These are phyloP conservation scores for Scomber scombrus DNA, from an alignment of 2,113 vertebrate species.

Conservation along the genomic window DNA sequence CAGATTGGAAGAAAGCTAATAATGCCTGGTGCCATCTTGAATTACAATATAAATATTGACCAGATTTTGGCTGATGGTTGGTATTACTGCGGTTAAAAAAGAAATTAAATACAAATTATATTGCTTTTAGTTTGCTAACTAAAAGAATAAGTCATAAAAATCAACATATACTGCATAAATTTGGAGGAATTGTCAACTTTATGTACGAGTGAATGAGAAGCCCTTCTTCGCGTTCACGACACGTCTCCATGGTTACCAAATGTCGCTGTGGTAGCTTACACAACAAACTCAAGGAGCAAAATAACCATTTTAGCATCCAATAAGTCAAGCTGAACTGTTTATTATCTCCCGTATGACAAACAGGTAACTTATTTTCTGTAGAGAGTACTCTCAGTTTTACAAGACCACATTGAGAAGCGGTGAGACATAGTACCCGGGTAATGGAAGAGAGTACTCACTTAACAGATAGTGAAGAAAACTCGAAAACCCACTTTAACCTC, in stretches of 20 bases:
- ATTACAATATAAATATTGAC: too few species aligned
- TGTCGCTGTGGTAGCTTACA: constrained; percentile 28
- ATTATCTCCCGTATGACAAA: background rate
- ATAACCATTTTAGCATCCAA: background rate
- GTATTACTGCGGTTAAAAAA: background rate
- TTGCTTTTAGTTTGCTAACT: background rate
- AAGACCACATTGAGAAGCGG: background rate
- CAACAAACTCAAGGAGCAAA: constrained; percentile 64
- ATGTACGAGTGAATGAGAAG: background rate
- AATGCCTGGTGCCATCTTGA: too few species aligned
- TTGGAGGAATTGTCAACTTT: background rate
- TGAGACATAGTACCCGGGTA: background rate
- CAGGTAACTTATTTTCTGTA: background rate
- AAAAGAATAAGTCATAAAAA: background rate
- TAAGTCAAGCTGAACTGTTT: background rate
- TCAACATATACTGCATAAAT: background rate
- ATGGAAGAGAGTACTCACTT: background rate
- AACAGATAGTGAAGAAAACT: background rate
- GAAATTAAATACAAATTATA: background rate
- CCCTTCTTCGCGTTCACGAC: constrained; percentile 72
- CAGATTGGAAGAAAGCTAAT: too few species aligned
- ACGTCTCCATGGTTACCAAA: constrained; percentile 78
- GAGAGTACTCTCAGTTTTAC: background rate
- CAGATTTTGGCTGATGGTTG: background rate
- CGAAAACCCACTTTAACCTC: constrained; percentile 40